Percentiles rank a stretch among this genome's conserved stretches.
Conservation (phyloP, 2,888 invertebrate genomes). For the Protonemura montana region DNA sequence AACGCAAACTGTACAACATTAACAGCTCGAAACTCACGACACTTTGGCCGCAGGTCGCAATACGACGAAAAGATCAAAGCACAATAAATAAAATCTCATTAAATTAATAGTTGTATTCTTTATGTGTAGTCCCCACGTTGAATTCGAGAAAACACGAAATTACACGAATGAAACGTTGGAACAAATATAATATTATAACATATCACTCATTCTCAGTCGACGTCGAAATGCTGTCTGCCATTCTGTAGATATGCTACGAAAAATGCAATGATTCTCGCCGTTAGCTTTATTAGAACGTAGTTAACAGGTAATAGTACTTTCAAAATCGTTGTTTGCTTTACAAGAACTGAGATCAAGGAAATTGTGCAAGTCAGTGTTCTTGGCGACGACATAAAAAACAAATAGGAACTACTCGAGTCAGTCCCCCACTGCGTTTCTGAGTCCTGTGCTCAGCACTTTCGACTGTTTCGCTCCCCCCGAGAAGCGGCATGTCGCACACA, state of each 20-base stretch:
- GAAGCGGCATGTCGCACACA: background rate
- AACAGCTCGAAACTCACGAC: conserved; percentile 42
- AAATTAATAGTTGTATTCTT: background rate
- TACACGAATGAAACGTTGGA: conserved; percentile 46
- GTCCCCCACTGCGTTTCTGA: conserved; percentile 49
- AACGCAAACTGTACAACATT: conserved; percentile 49
- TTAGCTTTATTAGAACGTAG: conserved; percentile 32
- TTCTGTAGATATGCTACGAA: conserved; percentile 49
- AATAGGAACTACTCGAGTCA: conserved; percentile 54
- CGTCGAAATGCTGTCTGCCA: conserved; percentile 51
- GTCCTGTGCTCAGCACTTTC: background rate
- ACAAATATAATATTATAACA: conserved; percentile 41
- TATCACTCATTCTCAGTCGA: conserved; percentile 44
- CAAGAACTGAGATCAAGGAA: conserved; percentile 60
- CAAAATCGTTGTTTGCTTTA: conserved; percentile 58
- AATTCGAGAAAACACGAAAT: conserved; percentile 28
- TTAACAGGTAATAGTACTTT: conserved; percentile 52
- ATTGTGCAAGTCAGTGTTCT: conserved; percentile 55
- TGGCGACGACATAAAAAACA: conserved; percentile 46
- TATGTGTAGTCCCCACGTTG: background rate
- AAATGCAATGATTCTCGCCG: conserved; percentile 28
- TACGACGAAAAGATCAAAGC: conserved; percentile 42
- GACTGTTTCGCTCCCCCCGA: background rate
- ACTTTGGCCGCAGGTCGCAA: background rate
- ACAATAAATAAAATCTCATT: conserved; percentile 46